Evolutionary conservation across 2,113 vertebrate species (phyloP), one percentile per base, ranked within the genome.

Genomic region (Isichthys henryi): DNA sequence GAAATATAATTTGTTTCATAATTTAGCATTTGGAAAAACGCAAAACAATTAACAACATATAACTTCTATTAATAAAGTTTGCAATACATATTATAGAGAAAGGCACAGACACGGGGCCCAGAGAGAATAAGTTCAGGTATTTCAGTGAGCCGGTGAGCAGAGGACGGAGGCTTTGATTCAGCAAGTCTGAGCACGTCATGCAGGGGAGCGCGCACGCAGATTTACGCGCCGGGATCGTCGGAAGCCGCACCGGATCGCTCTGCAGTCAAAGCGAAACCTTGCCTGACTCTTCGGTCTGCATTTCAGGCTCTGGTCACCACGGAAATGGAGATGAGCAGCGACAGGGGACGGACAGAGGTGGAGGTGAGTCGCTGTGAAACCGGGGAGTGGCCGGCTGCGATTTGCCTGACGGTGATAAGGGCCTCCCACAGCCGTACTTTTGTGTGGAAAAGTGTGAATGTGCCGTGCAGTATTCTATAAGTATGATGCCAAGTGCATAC

Each of bases 241-340:
- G 85, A 39, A 58, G 48, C 6, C 46, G 17, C 19, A 9, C 66
- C 0, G 23, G n/a, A 53, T 11, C 11, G 27, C 13, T 56, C 13
- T 56, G 2, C 19, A 17, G 77, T 11, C 1, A 70, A 19, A 83
- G 39, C 31, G 23, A 17, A 66, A 27, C 87, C 87, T 49, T 80
- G 90, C 90, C n/a, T 92, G 85, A 93, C 48, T 43, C 19, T 95
- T 53, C 94, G 88, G 92, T 93, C 87, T 90, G 49, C 86, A 90
- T 90, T 80, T 87, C 92, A 96, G 95, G 95, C 93, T 92, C 93
- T 96, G 94, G 95, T 96, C 90, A 91, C 93, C 3, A 91, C 93
- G 19, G 90, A 91, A 90, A 94, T 90, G 74, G 90, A 89, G 49
- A 6, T 90, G 90, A 92, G 90, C 82, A 92, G 92, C 70, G 92